Evolutionary conservation across 1,140 invertebrate genomes (phyloP), one percentile per base, ranked within the genome.

Genomic region (Caenorhabditis tropicalis): DNA sequence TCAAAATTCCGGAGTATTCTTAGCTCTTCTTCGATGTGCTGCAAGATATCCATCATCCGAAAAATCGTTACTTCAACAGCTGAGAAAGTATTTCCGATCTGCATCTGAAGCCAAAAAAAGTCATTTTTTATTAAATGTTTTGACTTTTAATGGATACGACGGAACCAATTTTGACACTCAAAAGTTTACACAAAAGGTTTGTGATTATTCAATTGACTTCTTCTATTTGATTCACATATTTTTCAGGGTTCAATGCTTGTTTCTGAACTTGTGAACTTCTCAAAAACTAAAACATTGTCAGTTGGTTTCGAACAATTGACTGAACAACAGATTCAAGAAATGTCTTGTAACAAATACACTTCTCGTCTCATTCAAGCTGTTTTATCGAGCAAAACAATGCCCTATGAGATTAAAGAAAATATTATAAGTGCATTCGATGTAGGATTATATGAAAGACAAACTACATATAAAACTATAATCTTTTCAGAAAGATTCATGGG

Each of bases 381-480:
- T 51, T 24, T 85, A 10, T 21, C 15, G 12, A 74, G 56, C 21
- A 49, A 82, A 15, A 60, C 74, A 10, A 60, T 85, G 24, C 21
- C 53, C 43, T 29, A 85, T 39, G 84, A 79, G 15, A 48, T 82
- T 10, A 85, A 85, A 58, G 43, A 82, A 10, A 56, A 85, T 24
- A 74, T 85, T 21, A 82, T 85, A 19, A 24, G 48, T 21, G 58
- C 80, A 27, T 85, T 85, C 29, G 81, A 85, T 53, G 84, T 85
- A 33, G 19, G 58, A 15, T 58, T 65, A 10, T 65, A 12, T 74
- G 7, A 1, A n/a, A 21, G 9, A 21, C 7, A 5, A 56, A 24
- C 7, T 56, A 12, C 49, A 27, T 10, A 46, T 29, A 49, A 81
- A 49, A 49, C 27, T 74, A 16, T 74, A n/a, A 81, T 21, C 2